phyloP scores from a whole-genome alignment of 2,888 invertebrate species.

The Rhodophaea formosa region DNA sequence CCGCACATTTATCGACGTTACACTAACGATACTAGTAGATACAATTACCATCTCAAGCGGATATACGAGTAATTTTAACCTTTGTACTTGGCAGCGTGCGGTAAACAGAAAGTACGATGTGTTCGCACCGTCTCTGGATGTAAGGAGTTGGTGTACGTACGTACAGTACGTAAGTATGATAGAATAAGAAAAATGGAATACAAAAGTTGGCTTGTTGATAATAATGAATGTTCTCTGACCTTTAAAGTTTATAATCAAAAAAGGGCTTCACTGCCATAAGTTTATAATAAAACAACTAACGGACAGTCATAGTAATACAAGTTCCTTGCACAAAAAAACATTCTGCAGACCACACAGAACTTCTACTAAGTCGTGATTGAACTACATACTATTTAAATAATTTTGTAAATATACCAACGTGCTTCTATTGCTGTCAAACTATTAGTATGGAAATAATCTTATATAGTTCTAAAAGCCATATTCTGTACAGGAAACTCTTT shows the following conservation, averaged over 20 bases:
- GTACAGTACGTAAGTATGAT: neutral
- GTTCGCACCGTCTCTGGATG: conserved; percentile 26
- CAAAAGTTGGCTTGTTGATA: neutral
- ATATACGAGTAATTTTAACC: conserved; percentile 42
- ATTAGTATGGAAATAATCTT: too few relatives aligned
- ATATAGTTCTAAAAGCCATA: too few relatives aligned
- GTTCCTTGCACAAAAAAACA: too few relatives aligned
- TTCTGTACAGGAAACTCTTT: too few relatives aligned
- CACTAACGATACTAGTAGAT: conserved; percentile 38
- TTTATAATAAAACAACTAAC: too few relatives aligned
- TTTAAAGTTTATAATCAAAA: neutral
- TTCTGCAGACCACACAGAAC: too few relatives aligned
- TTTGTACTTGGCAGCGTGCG: conserved; percentile 43
- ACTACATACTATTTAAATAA: too few relatives aligned
- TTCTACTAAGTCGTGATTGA: too few relatives aligned
- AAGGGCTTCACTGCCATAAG: too few relatives aligned
- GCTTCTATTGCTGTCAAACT: too few relatives aligned
- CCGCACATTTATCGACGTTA: conserved; percentile 30
- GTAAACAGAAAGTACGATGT: conserved; percentile 41
- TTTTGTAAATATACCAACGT: too few relatives aligned
- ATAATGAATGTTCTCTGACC: neutral
- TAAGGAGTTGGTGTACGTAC: neutral
- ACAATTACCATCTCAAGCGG: conserved; percentile 33
- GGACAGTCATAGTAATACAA: too few relatives aligned
- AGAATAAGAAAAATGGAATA: neutral